Conservation (phyloP, 2,113 vertebrate genomes). For the Deroptyus accipitrinus region DNA sequence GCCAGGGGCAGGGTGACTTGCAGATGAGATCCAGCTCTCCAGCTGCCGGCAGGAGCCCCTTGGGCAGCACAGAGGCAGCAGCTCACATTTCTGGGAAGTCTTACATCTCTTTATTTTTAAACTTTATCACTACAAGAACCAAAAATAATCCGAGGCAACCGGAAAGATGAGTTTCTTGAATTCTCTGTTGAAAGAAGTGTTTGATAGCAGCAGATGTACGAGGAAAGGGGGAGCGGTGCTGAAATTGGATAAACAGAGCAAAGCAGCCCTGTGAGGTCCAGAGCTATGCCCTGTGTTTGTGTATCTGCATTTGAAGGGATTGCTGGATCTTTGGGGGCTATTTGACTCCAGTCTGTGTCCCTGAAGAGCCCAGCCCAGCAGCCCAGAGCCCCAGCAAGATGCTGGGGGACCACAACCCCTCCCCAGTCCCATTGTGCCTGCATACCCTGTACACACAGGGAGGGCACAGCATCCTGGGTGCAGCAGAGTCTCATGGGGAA, state of each 20-base stretch:
- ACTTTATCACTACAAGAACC: neutral
- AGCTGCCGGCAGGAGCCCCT: neutral
- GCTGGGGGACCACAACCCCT: fast-evolving
- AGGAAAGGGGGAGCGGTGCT: neutral
- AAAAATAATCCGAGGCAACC: neutral
- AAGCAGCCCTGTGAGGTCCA: fast-evolving
- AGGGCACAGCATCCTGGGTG: no score
- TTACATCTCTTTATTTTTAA: neutral
- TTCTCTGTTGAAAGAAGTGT: neutral
- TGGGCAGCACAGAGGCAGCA: neutral
- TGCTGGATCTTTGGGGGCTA: neutral
- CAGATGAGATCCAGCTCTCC: neutral
- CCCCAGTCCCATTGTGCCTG: neutral
- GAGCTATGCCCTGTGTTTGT: neutral
- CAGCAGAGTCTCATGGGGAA: neutral
- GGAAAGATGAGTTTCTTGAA: neutral
- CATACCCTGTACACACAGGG: neutral
- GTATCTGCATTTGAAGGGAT: fast-evolving
- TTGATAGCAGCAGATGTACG: neutral
- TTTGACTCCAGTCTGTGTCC: neutral
- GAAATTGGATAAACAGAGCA: neutral
- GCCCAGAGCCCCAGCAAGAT: neutral
- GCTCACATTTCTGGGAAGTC: neutral
- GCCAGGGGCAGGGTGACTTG: conserved; percentile 14
- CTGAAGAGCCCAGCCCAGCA: neutral